Base-by-base conservation (phyloP, 1,140 invertebrate species). In the Samia ricini region DNA sequence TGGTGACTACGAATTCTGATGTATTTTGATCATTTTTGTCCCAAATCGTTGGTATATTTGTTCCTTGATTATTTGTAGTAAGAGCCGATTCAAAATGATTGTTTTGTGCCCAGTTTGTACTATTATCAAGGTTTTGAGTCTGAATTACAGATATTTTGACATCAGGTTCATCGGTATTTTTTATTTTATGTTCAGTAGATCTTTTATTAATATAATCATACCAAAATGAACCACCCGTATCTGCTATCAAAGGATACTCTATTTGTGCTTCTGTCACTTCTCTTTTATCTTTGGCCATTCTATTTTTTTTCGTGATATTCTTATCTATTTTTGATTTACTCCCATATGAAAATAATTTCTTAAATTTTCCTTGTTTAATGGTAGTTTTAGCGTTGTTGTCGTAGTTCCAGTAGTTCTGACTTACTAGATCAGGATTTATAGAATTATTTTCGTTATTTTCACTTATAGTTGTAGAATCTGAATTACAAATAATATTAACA, bases 401-500 rank as follows among this genome's bases (percentile, higher is more conserved):
- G 12, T 2, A 10, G 22, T 52, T 52, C 51, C 51, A 52, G 15
- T 52, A 22, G 22, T 15, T 5, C 19, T 20, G 51, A 23, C 4
- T 22, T 52, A 21, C 22, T 21, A 20, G 21, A 52, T 52, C 51
- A 15, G 8, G 51, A 23, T 23, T 52, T 21, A 21, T 2, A 23
- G 7, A 19, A 22, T 52, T 52, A 5, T 21, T 12, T 22, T 21
- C 51, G 4, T 21, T 12, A 22, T 12, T 42, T 42, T 42, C 51
- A 21, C 21, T 21, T 21, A 52, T 8, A 48, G 26, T 59, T 66
- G 57, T 52, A 22, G 26, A 48, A 23, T 74, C 67, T 21, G 69
- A 61, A 23, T 77, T 72, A 59, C 79, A 81, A 60, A 85, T 82
- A 15, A 85, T 81, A 61, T 85, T 83, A n/a, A 84, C 75, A 66